Conservation (phyloP, 2,113 vertebrate genomes). For the Nettapus auritus region DNA sequence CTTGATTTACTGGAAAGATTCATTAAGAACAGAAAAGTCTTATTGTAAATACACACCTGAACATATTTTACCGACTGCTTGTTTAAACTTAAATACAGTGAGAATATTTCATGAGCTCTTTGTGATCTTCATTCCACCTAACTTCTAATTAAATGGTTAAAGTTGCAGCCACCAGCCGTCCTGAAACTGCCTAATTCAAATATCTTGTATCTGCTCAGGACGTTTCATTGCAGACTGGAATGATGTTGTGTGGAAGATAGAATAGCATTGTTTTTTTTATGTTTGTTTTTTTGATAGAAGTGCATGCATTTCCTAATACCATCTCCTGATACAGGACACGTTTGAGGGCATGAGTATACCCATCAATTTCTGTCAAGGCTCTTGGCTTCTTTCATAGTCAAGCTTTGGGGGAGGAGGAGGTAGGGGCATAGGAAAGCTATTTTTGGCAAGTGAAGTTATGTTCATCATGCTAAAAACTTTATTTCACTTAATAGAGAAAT, state of each 20-base stretch:
- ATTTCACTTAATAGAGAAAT: background rate
- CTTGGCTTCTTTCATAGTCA: background rate
- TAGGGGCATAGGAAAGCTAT: background rate
- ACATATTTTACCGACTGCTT: background rate
- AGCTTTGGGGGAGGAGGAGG: background rate
- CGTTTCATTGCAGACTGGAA: background rate
- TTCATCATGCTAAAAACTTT: background rate
- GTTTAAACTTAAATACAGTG: background rate
- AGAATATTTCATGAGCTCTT: background rate
- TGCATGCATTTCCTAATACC: background rate
- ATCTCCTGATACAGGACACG: background rate
- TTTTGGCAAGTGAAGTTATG: background rate
- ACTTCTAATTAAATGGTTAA: slow-evolving; percentile 33
- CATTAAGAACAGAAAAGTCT: background rate
- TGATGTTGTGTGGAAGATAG: background rate
- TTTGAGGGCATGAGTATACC: background rate
- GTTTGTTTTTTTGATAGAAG: background rate
- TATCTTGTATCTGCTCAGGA: slow-evolving; percentile 8
- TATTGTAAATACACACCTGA: background rate
- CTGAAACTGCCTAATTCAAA: slow-evolving; percentile 5
- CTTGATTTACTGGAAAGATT: background rate
- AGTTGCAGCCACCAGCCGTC: slow-evolving; percentile 30
- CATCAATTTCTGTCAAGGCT: background rate
- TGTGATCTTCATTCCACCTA: slow-evolving; percentile 20
- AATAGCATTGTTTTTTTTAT: background rate